phyloP scores from a whole-genome alignment of 2,888 invertebrate genomes.

The Noctua janthe region DNA sequence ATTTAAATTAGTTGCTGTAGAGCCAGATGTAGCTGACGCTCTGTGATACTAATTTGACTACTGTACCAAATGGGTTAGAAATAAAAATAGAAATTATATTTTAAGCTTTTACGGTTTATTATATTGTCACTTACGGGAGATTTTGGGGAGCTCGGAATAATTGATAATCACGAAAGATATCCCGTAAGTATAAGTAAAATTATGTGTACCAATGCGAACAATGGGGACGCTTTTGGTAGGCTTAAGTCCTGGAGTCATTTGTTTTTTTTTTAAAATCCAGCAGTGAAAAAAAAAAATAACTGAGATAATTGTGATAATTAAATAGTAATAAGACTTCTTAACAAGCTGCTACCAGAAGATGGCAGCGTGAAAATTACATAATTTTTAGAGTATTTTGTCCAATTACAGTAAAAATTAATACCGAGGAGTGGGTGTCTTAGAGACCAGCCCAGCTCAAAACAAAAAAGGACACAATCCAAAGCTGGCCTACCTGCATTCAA shows the following conservation, averaged over 20 bases:
- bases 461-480: conserved; percentile 31
- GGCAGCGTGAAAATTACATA: no score
- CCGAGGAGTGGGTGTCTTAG: neutral
- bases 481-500: conserved; percentile 46
- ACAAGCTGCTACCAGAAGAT: no score
- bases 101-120: no score
- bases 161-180: no score
- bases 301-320: no score
- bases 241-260: neutral
- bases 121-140: no score
- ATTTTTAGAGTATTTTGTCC: no score
- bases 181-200: neutral
- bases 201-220: neutral
- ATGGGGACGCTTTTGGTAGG: neutral
- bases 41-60: neutral
- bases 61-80: neutral
- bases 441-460: conserved; percentile 4
- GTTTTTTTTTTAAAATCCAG: no score
- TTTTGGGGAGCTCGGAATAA: no score
- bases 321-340: no score
- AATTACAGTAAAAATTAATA: neutral
- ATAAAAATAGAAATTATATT: no score
- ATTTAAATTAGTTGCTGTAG: neutral
- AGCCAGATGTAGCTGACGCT: neutral
- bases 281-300: no score